Conservation (phyloP, 2,113 vertebrate species). For the Charina bottae region DNA sequence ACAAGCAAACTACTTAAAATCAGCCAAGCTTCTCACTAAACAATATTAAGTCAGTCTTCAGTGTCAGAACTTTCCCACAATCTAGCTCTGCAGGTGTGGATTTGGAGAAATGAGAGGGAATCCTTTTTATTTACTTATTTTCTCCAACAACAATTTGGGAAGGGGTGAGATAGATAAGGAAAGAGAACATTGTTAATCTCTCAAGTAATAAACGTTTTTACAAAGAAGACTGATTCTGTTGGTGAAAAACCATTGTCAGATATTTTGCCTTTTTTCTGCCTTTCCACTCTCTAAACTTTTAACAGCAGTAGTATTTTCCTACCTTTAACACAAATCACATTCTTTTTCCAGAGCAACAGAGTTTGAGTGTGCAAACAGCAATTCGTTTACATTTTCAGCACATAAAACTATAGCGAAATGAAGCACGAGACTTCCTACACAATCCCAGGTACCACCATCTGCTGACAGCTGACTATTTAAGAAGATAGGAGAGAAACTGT, state of each 20-base stretch:
- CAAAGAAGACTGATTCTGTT: constrained; percentile 8
- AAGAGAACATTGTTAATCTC: constrained; percentile 39
- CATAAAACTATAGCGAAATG: background rate
- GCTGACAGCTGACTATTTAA: constrained; percentile 23
- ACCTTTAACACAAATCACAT: constrained; percentile 41
- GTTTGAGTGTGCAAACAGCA: background rate
- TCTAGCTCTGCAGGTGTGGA: constrained; percentile 74
- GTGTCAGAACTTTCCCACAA: constrained; percentile 79
- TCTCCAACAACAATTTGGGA: constrained; percentile 39
- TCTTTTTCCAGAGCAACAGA: background rate
- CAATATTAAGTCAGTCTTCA: constrained; percentile 79
- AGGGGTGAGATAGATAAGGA: constrained; percentile 7
- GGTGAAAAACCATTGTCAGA: constrained; percentile 34
- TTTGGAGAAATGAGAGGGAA: background rate
- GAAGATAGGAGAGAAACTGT: background rate
- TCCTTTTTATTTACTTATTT: constrained; percentile 55
- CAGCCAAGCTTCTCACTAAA: constrained; percentile 76
- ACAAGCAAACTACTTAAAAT: constrained; percentile 80
- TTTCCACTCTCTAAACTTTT: constrained; percentile 42
- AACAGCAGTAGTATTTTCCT: constrained; percentile 33
- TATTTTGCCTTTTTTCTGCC: background rate
- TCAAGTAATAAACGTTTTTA: constrained; percentile 47
- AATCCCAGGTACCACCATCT: constrained; percentile 31
- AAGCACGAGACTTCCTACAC: background rate
- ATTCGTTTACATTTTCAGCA: constrained; percentile 26